Conservation (phyloP, 2,797 vertebrate species). For the Epinephelus coioides region DNA sequence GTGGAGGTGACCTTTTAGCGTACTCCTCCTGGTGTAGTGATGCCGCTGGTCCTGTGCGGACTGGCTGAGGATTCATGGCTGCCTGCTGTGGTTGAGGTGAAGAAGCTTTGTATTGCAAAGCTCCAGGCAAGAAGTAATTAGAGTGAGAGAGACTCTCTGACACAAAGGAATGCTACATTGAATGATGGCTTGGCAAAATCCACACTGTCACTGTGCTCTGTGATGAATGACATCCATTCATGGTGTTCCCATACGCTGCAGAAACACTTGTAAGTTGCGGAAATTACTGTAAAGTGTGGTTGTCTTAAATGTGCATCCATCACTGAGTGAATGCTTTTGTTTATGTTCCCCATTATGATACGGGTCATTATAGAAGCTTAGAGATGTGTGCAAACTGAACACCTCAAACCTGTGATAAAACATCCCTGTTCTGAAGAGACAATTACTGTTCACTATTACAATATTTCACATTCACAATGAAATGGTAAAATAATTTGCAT, state of each 20-base stretch:
- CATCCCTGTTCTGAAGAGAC: not conserved
- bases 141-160: slow-evolving; percentile 80
- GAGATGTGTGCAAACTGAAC: not conserved
- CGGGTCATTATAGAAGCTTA: not conserved
- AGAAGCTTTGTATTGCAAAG: slow-evolving; percentile 74
- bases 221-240: slow-evolving; percentile 53
- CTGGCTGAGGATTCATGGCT: slow-evolving; percentile 58
- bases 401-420: not conserved
- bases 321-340: slow-evolving; percentile 20
- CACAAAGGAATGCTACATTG: slow-evolving; percentile 87
- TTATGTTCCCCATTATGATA: not conserved
- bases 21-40: slow-evolving; percentile 51
- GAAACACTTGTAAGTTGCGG: slow-evolving; percentile 9
- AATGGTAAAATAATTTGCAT: not conserved
- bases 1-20: slow-evolving; percentile 65
- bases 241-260: slow-evolving; percentile 1
- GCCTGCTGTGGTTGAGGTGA: slow-evolving; percentile 74
- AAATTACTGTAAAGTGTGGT: slow-evolving; percentile 3
- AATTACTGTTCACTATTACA: not conserved
- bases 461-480: not conserved
- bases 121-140: slow-evolving; percentile 84
- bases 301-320: not conserved
- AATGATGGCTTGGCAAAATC: slow-evolving; percentile 72
- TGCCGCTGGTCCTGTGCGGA: slow-evolving; percentile 65
- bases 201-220: slow-evolving; percentile 38